Evolutionary conservation across 2,797 vertebrate species (phyloP), one percentile per base, ranked within the genome.

Genomic region (Phoebastria nigripes): DNA sequence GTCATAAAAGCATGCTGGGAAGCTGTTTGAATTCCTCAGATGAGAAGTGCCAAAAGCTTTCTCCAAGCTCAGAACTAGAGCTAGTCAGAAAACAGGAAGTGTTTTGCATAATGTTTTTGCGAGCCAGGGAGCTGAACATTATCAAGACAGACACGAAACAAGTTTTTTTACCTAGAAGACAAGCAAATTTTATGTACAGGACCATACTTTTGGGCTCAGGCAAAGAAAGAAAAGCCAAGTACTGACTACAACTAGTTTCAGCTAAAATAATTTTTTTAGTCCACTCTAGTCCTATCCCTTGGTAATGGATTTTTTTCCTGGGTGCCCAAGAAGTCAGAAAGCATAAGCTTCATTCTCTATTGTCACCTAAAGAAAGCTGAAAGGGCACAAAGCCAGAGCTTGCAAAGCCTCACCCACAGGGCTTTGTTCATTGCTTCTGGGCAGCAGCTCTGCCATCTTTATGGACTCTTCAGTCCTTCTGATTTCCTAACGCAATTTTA

Each of bases 1-100:
- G 88, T 94, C 92, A 93, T 78, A 90, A 91, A 95, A 84, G 79
- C 71, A 71, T 37, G 31, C 52, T 87, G 89, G 74, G 92, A 94
- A 91, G 90, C 46, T 81, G 56, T 87, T 92, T 78, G 61, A 87
- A 92, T 95, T 92, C 81, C 65, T 94, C 39, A 37, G 42, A 91
- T 72, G 72, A 93, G 58, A 58, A 89, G 37, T 92, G 95, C 95
- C 93, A 95, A 95, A 82, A 90, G 67, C 71, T 90, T 90, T 87
- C 92, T 94, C 90, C 86, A 89, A 93, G 86, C 79, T 95, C 88
- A 78, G 59, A 93, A 78, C 67, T 56, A 92, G 28, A 92, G 87
- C 94, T 92, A 58, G 62, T 82, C 66, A 94, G 90, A 96, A 96
- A 96, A 95, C 92, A 95, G 93, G 92, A 96, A 96, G 87, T 87